Evolutionary conservation across 2,888 invertebrate species (phyloP).

Genomic region (Ectemnius cavifrons): DNA sequence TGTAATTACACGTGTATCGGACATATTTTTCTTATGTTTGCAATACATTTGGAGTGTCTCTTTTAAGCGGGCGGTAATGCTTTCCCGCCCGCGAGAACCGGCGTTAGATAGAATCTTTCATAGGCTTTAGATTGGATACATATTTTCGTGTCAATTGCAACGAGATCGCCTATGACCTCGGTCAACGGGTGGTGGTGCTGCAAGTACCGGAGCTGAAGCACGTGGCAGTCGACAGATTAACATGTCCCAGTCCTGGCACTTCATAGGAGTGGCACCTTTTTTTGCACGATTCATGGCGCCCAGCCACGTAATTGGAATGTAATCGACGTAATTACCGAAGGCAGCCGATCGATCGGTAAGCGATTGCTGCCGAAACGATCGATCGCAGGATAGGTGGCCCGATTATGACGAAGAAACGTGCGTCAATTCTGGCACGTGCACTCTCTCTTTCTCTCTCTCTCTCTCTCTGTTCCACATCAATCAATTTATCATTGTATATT

Average conservation of each 20-base stretch:
- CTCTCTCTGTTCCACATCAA: too few species aligned
- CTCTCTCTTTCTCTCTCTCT: too few species aligned
- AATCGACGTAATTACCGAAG: conserved; percentile 64
- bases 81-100: not conserved
- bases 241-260: conserved; percentile 39
- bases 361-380: conserved; percentile 14
- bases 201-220: conserved; percentile 10
- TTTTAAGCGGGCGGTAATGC: conserved; percentile 1
- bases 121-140: conserved; percentile 18
- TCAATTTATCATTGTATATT: too few species aligned
- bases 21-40: not conserved
- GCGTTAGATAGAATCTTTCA: not conserved
- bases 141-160: conserved; percentile 17
- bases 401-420: conserved; percentile 19
- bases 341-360: conserved; percentile 46
- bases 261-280: conserved; percentile 40
- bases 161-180: conserved; percentile 16
- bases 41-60: conserved; percentile 4
- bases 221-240: conserved; percentile 45
- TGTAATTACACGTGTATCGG: conserved; percentile 37
- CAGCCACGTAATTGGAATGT: conserved; percentile 61
- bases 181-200: conserved; percentile 11
- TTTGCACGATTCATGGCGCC: conserved; percentile 39
- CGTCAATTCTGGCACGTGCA: conserved; percentile 30
- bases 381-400: conserved; percentile 26